A percentile compares a stretch with the other conserved stretches of the same genome.
Evolutionary conservation across 2,888 invertebrate genomes (phyloP).

Genomic region (Odontocerum albicorne): DNA sequence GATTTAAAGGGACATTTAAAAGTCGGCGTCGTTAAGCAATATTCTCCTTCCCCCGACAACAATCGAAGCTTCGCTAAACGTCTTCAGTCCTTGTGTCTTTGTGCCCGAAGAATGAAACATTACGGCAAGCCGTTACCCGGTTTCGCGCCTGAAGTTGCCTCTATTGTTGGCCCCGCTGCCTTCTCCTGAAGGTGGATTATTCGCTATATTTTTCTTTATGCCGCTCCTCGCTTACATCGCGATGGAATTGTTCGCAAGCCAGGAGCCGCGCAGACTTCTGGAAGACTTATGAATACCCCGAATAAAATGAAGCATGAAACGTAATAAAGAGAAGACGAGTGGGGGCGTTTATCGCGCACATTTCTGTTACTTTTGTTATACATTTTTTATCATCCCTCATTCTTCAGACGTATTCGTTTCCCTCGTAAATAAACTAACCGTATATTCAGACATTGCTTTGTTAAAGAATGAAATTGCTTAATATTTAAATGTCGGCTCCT

Average conservation of each 20-base stretch:
- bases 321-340: slow-evolving; percentile 16
- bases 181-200: neutral
- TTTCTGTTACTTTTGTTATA: slow-evolving; percentile 3
- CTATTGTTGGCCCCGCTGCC: slow-evolving; percentile 6
- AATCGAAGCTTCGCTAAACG: slow-evolving; percentile 6
- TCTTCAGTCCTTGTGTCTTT: slow-evolving; percentile 6
- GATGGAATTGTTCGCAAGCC: slow-evolving; percentile 23
- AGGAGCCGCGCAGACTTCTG: slow-evolving; percentile 7
- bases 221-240: slow-evolving; percentile 3
- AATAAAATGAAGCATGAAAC: slow-evolving; percentile 27
- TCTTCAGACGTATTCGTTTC: neutral
- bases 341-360: slow-evolving; percentile 3
- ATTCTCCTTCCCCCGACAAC: slow-evolving; percentile 15
- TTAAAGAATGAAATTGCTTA: neutral
- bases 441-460: neutral
- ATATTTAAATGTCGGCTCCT: no score
- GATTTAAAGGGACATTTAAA: no score
- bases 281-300: slow-evolving; percentile 28
- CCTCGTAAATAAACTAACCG: neutral
- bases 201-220: slow-evolving; percentile 8
- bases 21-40: slow-evolving; percentile 5
- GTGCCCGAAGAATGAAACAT: slow-evolving; percentile 5
- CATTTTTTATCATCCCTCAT: slow-evolving; percentile 6
- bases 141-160: slow-evolving; percentile 14
- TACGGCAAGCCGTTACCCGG: slow-evolving; percentile 10